phyloP scores from a whole-genome alignment of 2,797 vertebrate genomes.

The Stomatorhinus walkeri region DNA sequence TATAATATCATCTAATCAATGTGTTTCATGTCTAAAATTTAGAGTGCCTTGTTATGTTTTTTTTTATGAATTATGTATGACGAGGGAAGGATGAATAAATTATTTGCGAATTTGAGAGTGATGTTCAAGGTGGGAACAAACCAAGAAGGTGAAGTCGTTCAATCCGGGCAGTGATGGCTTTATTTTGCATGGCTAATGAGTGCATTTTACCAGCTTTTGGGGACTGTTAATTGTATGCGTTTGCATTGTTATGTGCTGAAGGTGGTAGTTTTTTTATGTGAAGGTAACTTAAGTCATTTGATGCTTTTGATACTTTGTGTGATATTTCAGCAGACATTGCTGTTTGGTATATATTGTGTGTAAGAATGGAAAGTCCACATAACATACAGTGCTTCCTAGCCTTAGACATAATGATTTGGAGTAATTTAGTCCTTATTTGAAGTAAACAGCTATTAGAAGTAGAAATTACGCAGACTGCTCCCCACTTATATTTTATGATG shows the following conservation, averaged over 20 bases:
- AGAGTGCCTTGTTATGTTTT: not conserved
- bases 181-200: slow-evolving; percentile 54
- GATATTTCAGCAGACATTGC: not conserved
- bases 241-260: slow-evolving; percentile 14
- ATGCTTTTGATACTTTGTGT: not conserved
- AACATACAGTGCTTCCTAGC: not conserved
- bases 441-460: not conserved
- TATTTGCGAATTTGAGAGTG: not conserved
- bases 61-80: not conserved
- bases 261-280: not conserved
- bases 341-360: not conserved
- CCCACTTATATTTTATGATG: not conserved
- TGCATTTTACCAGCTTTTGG: slow-evolving; percentile 42
- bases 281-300: not conserved
- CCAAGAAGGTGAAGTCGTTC: not conserved
- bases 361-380: not conserved
- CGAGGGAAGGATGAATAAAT: not conserved
- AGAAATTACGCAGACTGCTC: not conserved
- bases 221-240: slow-evolving; percentile 28
- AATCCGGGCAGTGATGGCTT: slow-evolving; percentile 10
- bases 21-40: not conserved
- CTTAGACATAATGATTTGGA: not conserved
- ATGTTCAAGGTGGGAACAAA: not conserved
- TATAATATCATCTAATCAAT: not conserved
- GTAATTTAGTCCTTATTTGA: not conserved